phyloP scores from a whole-genome alignment of 2,113 vertebrate species.

The Cygnus buccinator region DNA sequence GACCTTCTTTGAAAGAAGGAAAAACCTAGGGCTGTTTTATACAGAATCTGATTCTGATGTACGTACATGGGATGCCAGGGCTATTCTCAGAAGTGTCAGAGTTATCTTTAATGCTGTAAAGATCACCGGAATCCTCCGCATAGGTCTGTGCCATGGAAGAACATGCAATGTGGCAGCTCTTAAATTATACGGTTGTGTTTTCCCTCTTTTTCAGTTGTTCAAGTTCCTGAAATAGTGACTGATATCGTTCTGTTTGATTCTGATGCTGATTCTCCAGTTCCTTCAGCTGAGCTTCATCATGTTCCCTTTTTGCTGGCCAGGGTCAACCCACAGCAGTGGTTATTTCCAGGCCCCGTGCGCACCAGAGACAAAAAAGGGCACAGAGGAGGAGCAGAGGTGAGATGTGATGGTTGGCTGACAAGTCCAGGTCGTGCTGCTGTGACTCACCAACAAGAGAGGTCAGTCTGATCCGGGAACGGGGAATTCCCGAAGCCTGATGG shows the following conservation, averaged over 20 bases:
- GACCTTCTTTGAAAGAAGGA: slow-evolving; percentile 80
- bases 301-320: background rate
- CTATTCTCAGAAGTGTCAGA: background rate
- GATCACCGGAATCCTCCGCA: background rate
- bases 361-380: background rate
- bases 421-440: background rate
- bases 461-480: too few relatives aligned
- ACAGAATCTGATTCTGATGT: slow-evolving; percentile 71
- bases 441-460: too few relatives aligned
- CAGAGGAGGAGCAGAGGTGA: background rate
- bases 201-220: slow-evolving; percentile 82
- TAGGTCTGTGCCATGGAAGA: background rate
- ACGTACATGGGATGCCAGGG: background rate
- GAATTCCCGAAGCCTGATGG: too few relatives aligned
- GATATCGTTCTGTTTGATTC: slow-evolving; percentile 81
- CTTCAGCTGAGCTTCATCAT: slow-evolving; percentile 42
- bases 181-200: slow-evolving; percentile 70
- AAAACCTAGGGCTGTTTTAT: slow-evolving; percentile 79
- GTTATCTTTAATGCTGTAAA: background rate
- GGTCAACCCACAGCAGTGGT: background rate
- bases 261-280: slow-evolving; percentile 72
- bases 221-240: slow-evolving; percentile 82
- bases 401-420: background rate
- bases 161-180: background rate
- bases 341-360: background rate